Base-by-base conservation (phyloP, 2,113 vertebrate genomes). In the Apaloderma vittatum region DNA sequence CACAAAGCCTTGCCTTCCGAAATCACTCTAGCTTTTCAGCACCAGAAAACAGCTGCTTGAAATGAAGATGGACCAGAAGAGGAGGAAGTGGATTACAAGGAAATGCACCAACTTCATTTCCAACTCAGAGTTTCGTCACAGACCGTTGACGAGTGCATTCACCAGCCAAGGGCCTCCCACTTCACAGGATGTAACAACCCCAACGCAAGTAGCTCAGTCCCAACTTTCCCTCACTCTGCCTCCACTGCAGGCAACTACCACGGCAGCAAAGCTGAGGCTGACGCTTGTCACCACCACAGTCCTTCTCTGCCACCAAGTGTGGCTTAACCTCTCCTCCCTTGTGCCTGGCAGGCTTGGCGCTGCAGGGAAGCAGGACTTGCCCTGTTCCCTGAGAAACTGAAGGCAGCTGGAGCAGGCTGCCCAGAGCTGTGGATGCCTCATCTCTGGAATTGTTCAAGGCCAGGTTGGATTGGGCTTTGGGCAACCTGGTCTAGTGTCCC, bases 71-170 rank as follows among this genome's bases (percentile, higher is more conserved):
- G 36, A 30, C 6, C 2, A 0, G 32, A 58, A 36, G 27, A 90
- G 15, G 36, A 73, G 5, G 43, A 75, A 83, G 1, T 9, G 6
- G 4, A 0, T 40, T 15, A 24, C 1, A 0, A 73, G 72, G 76
- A 89, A 86, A 43, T 6, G 15, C 2, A 0, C 11, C 0, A 2
- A 63, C 54, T 72, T 75, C n/a, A 36, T 81, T 87, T 58, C 55
- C 58, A 37, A 1, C 0, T 2, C 65, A 1, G 37, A 51, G 46
- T 12, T 55, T 54, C 1, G 0, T 36, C 67, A 54, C 0, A 0
- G 37, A 7, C 36, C 14, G 32, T 12, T 43, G 24, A 20, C 20
- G 29, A 59, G 24, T 1, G 6, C 45, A 6, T 55, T 73, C 30
- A 29, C 23, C 34, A 68, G 62, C n/a, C 43, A 34, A 2, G 0